Base-by-base conservation (phyloP, 2,888 invertebrate species). In the Drosophila prostipennis region DNA sequence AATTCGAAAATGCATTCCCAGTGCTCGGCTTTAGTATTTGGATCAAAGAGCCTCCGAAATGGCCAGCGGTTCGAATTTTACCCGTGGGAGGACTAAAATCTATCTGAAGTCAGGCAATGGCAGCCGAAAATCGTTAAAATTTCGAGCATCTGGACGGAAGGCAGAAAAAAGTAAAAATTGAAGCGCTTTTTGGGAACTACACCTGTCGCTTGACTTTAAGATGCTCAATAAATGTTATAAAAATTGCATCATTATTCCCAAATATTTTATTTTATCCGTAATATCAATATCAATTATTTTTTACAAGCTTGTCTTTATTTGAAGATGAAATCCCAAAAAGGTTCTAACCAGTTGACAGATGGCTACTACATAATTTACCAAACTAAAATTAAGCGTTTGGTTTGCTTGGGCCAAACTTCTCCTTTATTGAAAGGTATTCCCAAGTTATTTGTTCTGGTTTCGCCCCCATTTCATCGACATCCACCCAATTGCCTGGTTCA, bases 1-100 rank as follows among this genome's bases (percentile, higher is more conserved):
- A 73, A 73, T 67, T 83, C 60, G 65, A 61, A 77, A 78, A 86
- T 78, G 73, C 70, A 80, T 76, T 75, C 58, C 80, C 78, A 67
- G 70, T 52, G 32, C 68, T 68, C 65, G 77, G 74, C 65, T 73
- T 59, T 72, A 74, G 11, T 8, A 46, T 40, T 77, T 73, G 68
- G 65, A 52, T 72, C 57, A 55, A 77, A 76, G 54, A 54, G 60
- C 55, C 51, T 14, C 36, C 11, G 39, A 13, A 14, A 45, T 57
- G 52, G 14, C 39, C 48, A n/a, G 29, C 34, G 37, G 16, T 16
- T 70, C 53, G 39, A 36, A 34, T 29, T 40, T 16, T 6, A 2
- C 45, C 45, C 45, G 4, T 7, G n/a, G 45, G 45, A 7, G 8
- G 13, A 13, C 32, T 32, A 6, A 29, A 60, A 19, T 42, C 10